phyloP scores from a whole-genome alignment of 2,888 invertebrate genomes.

The Lymantria monacha region DNA sequence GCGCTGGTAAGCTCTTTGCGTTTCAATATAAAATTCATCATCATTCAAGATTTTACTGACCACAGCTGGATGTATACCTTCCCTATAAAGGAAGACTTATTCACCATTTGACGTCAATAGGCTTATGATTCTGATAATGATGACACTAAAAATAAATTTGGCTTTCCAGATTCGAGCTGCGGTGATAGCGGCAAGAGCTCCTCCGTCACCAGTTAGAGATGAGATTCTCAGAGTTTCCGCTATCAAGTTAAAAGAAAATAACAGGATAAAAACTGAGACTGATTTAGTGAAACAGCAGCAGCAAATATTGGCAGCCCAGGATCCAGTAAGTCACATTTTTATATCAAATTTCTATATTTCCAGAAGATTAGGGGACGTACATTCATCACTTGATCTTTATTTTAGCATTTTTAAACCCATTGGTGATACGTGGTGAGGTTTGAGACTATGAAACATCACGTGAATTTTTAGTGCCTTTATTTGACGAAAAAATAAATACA shows the following conservation, averaged over 20 bases:
- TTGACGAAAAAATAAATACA: no score
- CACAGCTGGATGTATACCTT: no score
- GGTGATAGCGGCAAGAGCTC: constrained; percentile 63
- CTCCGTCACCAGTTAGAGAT: constrained; percentile 67
- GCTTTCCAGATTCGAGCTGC: constrained; percentile 63
- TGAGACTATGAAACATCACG: no score
- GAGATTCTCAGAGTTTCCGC: constrained; percentile 71
- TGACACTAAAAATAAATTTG: no score
- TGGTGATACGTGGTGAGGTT: no score
- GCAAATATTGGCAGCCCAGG: constrained; percentile 75
- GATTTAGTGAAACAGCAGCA: constrained; percentile 83
- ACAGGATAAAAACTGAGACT: constrained; percentile 81
- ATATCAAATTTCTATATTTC: background rate
- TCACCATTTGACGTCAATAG: no score
- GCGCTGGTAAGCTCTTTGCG: constrained; percentile 72
- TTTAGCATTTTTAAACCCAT: no score
- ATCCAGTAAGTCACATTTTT: constrained; percentile 53
- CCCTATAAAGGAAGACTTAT: background rate
- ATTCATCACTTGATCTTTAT: no score
- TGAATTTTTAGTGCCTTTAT: no score
- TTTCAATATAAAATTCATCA: no score
- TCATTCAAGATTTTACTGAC: no score
- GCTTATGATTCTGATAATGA: no score
- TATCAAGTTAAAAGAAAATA: constrained; percentile 80
- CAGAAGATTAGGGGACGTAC: background rate